phyloP scores from a whole-genome alignment of 2,888 invertebrate species.

The Chorisops tibialis region DNA sequence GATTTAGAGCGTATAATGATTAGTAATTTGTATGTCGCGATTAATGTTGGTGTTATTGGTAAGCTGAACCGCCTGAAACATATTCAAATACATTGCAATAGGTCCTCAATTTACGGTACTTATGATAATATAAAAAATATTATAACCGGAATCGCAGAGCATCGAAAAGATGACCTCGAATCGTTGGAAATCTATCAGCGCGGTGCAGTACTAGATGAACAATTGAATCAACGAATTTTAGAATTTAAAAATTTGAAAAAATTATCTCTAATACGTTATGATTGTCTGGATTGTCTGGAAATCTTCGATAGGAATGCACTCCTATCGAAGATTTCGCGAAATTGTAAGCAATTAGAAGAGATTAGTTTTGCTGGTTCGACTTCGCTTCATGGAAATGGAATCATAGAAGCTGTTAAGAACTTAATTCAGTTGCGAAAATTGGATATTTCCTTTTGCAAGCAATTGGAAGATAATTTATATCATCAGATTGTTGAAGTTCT shows the following conservation, averaged over 20 bases:
- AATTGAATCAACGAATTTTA: neutral
- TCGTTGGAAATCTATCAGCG: neutral
- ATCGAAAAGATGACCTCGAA: neutral
- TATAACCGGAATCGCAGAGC: neutral
- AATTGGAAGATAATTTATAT: too few species aligned
- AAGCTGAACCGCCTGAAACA: slow-evolving; percentile 2
- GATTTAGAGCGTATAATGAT: slow-evolving; percentile 26
- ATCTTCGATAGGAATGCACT: too few species aligned
- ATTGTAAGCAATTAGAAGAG: neutral
- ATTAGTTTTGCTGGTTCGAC: neutral
- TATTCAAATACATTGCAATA: neutral
- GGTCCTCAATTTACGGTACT: neutral
- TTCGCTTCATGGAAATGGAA: neutral
- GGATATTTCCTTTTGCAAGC: neutral
- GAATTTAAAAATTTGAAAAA: slow-evolving; percentile 1
- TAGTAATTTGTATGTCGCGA: neutral
- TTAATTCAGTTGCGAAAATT: neutral
- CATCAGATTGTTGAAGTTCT: too few species aligned
- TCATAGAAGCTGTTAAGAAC: neutral
- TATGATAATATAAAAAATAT: too few species aligned
- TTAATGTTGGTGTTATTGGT: neutral
- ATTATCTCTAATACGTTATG: slow-evolving; percentile 2
- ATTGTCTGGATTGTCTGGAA: neutral
- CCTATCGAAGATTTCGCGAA: neutral
- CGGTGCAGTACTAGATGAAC: neutral